Conservation (phyloP, 1,140 invertebrate species). For the Orchestia grillus region DNA sequence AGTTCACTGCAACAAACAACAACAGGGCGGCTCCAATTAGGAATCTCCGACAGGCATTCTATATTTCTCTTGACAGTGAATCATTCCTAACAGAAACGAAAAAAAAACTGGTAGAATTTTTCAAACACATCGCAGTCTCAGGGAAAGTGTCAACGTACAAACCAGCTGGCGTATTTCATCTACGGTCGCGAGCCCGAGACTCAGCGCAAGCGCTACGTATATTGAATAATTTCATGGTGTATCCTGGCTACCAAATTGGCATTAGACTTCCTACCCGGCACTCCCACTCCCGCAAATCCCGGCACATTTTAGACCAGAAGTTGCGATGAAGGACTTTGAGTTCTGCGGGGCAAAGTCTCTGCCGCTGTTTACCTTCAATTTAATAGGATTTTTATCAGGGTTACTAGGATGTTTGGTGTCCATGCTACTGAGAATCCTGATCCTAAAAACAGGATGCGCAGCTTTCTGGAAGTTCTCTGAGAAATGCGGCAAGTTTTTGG, state of each 20-base stretch:
- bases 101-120: too few relatives aligned
- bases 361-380: not conserved
- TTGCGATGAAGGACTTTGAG: not conserved
- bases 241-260: constrained; percentile 17
- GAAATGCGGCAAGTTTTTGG: not conserved
- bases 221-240: not conserved
- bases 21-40: too few relatives aligned
- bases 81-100: too few relatives aligned
- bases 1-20: too few relatives aligned
- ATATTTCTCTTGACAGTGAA: too few relatives aligned
- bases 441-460: not conserved
- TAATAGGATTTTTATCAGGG: not conserved
- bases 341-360: not conserved
- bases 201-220: not conserved
- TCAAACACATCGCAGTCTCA: too few relatives aligned
- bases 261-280: not conserved
- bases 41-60: too few relatives aligned
- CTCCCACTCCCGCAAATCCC: not conserved
- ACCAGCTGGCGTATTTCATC: not conserved
- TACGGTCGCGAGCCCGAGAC: not conserved
- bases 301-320: not conserved
- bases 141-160: too few relatives aligned
- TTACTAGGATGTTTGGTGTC: not conserved
- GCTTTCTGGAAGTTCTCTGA: not conserved
- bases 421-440: not conserved